These are phyloP conservation scores for Leucopsar rothschildi DNA, from an alignment of 2,113 vertebrate species.

Conservation along the genomic window DNA sequence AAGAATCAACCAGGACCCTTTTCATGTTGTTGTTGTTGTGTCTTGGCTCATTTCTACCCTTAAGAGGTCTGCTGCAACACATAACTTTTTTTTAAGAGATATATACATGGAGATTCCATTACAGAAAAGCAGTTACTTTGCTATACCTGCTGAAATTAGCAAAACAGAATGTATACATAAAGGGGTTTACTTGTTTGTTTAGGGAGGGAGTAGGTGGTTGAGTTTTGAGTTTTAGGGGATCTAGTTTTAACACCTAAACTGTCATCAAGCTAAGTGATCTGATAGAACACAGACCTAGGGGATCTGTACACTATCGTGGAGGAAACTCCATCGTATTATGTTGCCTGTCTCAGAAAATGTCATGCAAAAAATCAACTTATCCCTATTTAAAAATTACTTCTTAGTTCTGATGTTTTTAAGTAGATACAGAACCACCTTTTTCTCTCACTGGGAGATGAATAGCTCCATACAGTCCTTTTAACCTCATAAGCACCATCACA, in stretches of 20 bases:
- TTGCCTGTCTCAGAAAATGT: not conserved
- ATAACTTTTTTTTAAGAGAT: not conserved
- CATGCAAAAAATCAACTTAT: not conserved
- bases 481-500: not conserved
- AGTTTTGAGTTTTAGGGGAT: not conserved
- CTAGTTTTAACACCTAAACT: not conserved
- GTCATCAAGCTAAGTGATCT: not conserved
- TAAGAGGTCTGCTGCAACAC: too few relatives aligned
- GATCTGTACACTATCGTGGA: not conserved
- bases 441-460: not conserved
- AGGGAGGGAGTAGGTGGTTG: fast-evolving
- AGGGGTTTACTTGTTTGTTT: not conserved
- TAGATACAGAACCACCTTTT: not conserved
- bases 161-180: not conserved
- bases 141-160: not conserved
- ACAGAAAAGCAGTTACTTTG: not conserved
- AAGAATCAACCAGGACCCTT: too few relatives aligned
- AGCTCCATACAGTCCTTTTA: not conserved
- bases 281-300: not conserved
- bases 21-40: too few relatives aligned
- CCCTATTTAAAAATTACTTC: not conserved
- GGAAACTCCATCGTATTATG: not conserved
- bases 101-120: not conserved
- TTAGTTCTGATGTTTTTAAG: not conserved
- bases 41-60: too few relatives aligned